Evolutionary conservation across 2,113 vertebrate species (phyloP).

Genomic region (Apodemus sylvaticus): DNA sequence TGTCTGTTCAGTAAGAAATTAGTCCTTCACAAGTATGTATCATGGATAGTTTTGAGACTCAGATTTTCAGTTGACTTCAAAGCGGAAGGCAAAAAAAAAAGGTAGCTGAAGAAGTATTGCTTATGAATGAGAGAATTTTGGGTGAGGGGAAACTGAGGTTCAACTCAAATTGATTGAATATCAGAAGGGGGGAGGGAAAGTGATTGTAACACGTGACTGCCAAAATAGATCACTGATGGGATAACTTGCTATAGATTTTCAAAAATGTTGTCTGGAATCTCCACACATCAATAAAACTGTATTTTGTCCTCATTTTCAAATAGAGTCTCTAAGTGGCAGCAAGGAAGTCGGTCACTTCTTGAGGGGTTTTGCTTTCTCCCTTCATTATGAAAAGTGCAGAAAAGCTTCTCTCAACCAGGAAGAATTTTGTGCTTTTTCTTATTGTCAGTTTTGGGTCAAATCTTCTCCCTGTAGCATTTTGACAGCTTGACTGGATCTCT

Average conservation of each 20-base stretch:
- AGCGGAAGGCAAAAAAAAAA: not conserved
- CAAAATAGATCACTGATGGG: not conserved
- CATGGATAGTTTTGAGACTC: not conserved
- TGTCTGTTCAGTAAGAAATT: not conserved
- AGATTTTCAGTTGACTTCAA: not conserved
- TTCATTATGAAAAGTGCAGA: not conserved
- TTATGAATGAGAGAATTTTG: not conserved
- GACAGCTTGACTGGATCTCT: not conserved
- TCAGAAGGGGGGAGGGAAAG: not conserved
- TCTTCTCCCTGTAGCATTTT: not conserved
- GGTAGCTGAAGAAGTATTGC: not conserved
- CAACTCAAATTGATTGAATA: not conserved
- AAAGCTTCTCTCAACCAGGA: not conserved
- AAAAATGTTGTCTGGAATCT: not conserved
- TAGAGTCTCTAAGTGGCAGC: not conserved
- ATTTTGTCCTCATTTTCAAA: not conserved
- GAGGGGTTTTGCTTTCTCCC: not conserved
- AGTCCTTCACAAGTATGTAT: not conserved
- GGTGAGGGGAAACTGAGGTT: not conserved
- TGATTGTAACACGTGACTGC: not conserved
- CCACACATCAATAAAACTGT: not conserved
- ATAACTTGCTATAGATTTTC: not conserved
- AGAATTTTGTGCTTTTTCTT: not conserved
- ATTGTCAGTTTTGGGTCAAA: not conserved
- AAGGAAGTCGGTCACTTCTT: not conserved